Conservation (phyloP, 2,797 vertebrate genomes). For the Astyanax mexicanus region DNA sequence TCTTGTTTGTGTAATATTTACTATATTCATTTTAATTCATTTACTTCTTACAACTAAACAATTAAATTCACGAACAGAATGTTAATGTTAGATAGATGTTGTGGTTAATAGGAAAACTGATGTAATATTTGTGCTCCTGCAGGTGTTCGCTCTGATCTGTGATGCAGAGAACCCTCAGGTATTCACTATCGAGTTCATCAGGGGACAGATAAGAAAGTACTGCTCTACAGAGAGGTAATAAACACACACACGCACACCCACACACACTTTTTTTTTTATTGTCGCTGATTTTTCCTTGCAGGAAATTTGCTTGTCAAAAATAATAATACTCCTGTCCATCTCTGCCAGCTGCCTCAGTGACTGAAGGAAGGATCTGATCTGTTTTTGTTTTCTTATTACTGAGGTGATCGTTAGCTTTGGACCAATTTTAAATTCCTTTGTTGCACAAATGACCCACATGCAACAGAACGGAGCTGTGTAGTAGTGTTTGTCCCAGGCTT, state of each 20-base stretch:
- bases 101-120: too few relatives aligned
- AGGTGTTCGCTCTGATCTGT: conserved; percentile 97
- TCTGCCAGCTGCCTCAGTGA: neutral
- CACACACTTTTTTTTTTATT: neutral
- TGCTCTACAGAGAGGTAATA: conserved; percentile 95
- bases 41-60: too few relatives aligned
- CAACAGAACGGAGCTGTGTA: neutral
- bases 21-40: too few relatives aligned
- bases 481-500: neutral
- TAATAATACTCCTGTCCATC: neutral
- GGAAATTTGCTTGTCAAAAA: neutral
- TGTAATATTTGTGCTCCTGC: conserved; percentile 39
- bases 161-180: conserved; percentile 96
- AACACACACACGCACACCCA: neutral
- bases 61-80: too few relatives aligned
- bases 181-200: conserved; percentile 97
- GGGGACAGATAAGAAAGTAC: conserved; percentile 95
- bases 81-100: too few relatives aligned
- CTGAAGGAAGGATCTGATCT: too few relatives aligned
- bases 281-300: neutral
- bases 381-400: too few relatives aligned
- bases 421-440: neutral
- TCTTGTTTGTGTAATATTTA: too few relatives aligned
- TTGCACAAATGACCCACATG: too few relatives aligned
- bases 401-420: neutral